phyloP scores from a whole-genome alignment of 2,113 vertebrate species.

The Lepisosteus oculatus region DNA sequence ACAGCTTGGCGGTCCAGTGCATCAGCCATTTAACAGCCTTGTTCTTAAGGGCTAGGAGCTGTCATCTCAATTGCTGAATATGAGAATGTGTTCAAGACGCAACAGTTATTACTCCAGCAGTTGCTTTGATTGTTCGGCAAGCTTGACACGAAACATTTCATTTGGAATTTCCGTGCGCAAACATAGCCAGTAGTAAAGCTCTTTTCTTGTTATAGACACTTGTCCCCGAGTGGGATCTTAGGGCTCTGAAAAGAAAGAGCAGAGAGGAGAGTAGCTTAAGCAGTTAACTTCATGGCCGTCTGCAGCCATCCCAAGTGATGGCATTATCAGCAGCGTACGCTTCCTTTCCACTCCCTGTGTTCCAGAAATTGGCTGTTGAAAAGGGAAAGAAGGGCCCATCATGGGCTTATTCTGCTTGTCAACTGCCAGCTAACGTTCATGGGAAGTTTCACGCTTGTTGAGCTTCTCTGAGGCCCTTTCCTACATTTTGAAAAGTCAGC shows the following conservation, averaged over 20 bases:
- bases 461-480: conserved; percentile 13
- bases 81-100: neutral
- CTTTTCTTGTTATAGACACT: neutral
- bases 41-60: conserved; percentile 5
- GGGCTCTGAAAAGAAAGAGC: neutral
- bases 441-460: conserved; percentile 27
- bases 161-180: neutral
- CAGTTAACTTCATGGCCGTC: conserved; percentile 3
- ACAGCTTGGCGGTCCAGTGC: conserved; percentile 20
- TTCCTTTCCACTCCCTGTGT: neutral
- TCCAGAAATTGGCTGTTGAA: conserved; percentile 6
- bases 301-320: neutral
- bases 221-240: neutral
- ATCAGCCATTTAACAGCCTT: conserved; percentile 12
- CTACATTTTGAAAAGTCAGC: conserved; percentile 21
- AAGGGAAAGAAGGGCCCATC: neutral
- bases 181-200: neutral
- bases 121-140: conserved; percentile 6
- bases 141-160: neutral
- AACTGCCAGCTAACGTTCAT: conserved; percentile 21
- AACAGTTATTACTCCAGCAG: neutral
- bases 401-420: neutral
- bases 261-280: conserved; percentile 1
- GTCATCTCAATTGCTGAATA: conserved; percentile 8
- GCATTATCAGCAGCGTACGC: neutral